Evolutionary conservation across 2,797 vertebrate genomes (phyloP), one percentile per base, ranked within the genome.

Genomic region (Sternarchorhynchus goeldii): DNA sequence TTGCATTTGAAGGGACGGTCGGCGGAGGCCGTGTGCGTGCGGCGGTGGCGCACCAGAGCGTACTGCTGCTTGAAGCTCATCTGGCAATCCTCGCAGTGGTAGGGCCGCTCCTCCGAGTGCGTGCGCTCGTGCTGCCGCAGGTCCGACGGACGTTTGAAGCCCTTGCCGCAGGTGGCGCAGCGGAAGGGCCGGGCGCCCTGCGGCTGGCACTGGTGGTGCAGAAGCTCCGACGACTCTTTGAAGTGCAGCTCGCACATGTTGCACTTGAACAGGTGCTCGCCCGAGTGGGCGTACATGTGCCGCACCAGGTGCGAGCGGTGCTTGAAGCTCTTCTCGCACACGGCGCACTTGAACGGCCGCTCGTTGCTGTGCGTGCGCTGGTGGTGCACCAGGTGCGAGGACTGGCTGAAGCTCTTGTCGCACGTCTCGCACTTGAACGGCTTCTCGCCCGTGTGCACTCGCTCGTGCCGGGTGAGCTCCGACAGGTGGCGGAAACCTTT

Each of bases 41-140:
- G 96, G 31, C 97, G 91, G 83, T 99, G 98, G 20, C 98, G 94
- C 89, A 97, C 94, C 1, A 99, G 93, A 0, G 97, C 96, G 0
- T 97, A 99, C 89, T 97, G 98, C 90, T 99, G 98, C 90, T 96
- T 98, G 89, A 99, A 99, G 88, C 97, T 98, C 97, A 98, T 99
- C 90, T 98, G 97, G 86, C 98, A 99, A 84, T 98, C 96, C 34
- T 98, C 97, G 8, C 98, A 99, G 91, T 98, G 96, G 89, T 97
- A 99, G n/a, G 97, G 97, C n/a, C 97, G 94, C 92, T 99, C 97
- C 25, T 97, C 96, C 0, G 96, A 99, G 92, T 99, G 97, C 0
- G 97, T 96, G 76, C 97, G 97, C 88, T 99, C 97, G 0, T 99
- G 98, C 86, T 99, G 98, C 64, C 97, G 93, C 67, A 99, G 93